Percentiles rank a stretch among this genome's conserved stretches.
phyloP scores from a whole-genome alignment of 2,113 vertebrate species.

The Junco hyemalis region DNA sequence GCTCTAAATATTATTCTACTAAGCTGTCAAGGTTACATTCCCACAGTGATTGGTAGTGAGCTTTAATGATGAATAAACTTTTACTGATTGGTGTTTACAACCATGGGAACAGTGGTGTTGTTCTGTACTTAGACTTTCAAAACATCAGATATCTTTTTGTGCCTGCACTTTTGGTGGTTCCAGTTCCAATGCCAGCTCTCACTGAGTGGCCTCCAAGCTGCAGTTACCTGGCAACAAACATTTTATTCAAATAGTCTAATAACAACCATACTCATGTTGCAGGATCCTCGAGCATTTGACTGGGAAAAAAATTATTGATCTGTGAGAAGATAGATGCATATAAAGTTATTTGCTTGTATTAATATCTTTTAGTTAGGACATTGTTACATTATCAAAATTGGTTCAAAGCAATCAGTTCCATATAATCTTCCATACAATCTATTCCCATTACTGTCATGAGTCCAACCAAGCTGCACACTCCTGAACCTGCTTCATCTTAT shows the following conservation, averaged over 20 bases:
- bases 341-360: background rate
- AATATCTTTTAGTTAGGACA: background rate
- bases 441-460: background rate
- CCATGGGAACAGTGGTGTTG: background rate
- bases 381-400: background rate
- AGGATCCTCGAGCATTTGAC: background rate
- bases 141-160: background rate
- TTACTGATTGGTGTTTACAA: background rate
- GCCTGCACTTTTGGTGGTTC: background rate
- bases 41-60: background rate
- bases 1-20: background rate
- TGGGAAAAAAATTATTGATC: background rate
- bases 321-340: fast-evolving
- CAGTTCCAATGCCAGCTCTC: background rate
- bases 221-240: background rate
- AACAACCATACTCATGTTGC: background rate
- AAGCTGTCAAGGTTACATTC: background rate
- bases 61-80: background rate
- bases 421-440: background rate
- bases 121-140: background rate
- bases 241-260: background rate
- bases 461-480: background rate
- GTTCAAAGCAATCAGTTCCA: background rate
- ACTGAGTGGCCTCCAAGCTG: background rate
- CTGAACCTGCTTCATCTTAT: background rate